These are phyloP conservation scores for Nasalis larvatus DNA, from an alignment of 2,113 vertebrate genomes.

Conservation along the genomic window DNA sequence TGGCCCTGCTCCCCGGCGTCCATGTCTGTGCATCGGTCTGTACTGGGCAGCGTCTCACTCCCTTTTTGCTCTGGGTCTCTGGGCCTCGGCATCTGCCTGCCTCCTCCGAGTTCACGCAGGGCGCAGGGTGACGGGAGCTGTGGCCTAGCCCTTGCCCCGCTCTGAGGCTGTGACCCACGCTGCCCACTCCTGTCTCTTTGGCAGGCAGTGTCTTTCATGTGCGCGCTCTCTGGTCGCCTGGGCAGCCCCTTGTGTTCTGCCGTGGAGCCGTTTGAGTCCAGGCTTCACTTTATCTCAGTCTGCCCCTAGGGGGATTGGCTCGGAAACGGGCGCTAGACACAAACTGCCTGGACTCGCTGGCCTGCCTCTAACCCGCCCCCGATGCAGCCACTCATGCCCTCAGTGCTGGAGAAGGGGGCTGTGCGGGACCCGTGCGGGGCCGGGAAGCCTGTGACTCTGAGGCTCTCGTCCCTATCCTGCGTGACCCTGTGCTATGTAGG, in stretches of 20 bases:
- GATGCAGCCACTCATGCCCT: background rate
- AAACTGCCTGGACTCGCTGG: accelerated
- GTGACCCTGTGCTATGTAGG: background rate
- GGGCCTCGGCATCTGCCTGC: background rate
- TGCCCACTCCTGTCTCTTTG: no score
- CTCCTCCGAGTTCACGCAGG: background rate
- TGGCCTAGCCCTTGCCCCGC: no score
- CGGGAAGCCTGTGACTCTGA: background rate
- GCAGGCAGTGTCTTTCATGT: background rate
- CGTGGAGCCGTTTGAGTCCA: accelerated
- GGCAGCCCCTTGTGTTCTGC: background rate
- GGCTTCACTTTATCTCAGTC: background rate
- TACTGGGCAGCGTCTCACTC: background rate
- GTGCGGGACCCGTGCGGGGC: background rate
- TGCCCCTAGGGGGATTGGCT: background rate
- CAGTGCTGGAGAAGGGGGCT: no score
- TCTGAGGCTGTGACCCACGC: background rate
- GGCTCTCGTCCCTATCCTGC: no score
- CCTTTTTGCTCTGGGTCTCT: no score
- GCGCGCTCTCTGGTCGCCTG: accelerated
- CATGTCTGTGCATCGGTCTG: no score
- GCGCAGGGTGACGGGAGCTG: no score
- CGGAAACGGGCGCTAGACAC: no score
- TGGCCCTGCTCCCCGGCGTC: background rate
- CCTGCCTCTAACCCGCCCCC: accelerated